Base-by-base conservation (phyloP, 2,113 vertebrate genomes). In the Brachyhypopomus occidentalis region DNA sequence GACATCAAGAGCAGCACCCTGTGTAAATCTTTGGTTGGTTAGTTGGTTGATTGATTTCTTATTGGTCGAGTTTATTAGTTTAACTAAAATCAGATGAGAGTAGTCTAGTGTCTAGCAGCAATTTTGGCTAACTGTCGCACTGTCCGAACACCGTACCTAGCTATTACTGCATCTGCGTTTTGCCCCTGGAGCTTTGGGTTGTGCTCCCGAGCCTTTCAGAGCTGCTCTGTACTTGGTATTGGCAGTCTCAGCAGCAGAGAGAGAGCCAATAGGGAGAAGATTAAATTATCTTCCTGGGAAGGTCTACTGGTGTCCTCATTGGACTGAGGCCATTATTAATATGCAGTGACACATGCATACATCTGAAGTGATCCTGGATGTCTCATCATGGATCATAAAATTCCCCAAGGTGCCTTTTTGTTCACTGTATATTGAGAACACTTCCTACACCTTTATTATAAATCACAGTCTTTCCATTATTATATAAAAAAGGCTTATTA, bases 341-440 rank as follows among this genome's bases (percentile, higher is more conserved):
- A 91, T 90, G 87, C 90, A 85, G 87, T 89, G 91, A 94, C 93
- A 91, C 90, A 89, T 90, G 89, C 90, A 90, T 91, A 90, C 89
- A 88, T 89, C 89, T 84, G 86, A 88, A 90, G 91, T 89, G 91
- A 91, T 92, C 90, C 89, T 12, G 79, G 86, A 87, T 84, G 88
- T 88, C 89, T 90, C 82, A 90, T 90, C 88, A 88, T 89, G 91
- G 91, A 89, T 91, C 91, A 90, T 92, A 92, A 92, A 92, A 91
- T 87, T 88, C 89, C 90, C 90, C 91, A 91, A 92, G 91, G 92
- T 92, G 91, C 91, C 92, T 92, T 94, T 75, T 92, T 76, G 62
- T 88, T 90, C 88, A 87, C 87, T 6, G 75, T 85, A 83, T 85
- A 89, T 84, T 88, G 88, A 92, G 86, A 86, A 85, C 63, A 45